phyloP scores from a whole-genome alignment of 2,888 invertebrate species.

The Ophioninae sp. region DNA sequence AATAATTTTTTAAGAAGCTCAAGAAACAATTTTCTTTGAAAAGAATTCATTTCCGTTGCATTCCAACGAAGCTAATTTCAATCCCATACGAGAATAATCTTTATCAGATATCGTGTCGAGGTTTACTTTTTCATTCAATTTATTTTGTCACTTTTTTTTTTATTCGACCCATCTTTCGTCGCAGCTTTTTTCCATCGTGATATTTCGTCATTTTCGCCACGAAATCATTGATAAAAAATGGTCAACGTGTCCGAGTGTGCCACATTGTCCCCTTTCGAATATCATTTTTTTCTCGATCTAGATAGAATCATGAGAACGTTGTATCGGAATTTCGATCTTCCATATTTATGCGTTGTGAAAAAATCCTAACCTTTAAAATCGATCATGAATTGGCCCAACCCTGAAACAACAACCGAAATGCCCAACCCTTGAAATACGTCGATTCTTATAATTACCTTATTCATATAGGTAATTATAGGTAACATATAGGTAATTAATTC shows the following conservation, averaged over 20 bases:
- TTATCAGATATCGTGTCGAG: neutral
- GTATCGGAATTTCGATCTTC: neutral
- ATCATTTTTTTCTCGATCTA: neutral
- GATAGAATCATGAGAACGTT: neutral
- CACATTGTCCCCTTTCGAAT: neutral
- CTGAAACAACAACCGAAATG: neutral
- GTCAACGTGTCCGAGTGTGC: neutral
- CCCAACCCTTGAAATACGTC: neutral
- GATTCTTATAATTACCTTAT: no score
- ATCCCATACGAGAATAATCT: neutral
- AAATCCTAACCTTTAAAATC: neutral
- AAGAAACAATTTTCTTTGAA: no score
- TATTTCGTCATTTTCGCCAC: no score
- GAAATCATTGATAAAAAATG: neutral
- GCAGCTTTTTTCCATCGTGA: neutral
- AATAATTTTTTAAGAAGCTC: no score
- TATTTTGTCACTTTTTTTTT: neutral
- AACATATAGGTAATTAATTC: conserved; percentile 26
- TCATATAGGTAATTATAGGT: conserved; percentile 19
- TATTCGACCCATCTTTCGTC: neutral
- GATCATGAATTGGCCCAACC: neutral
- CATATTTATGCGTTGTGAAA: neutral
- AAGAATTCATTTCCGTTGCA: neutral
- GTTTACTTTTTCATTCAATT: neutral
- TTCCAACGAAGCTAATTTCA: neutral